Base-by-base conservation (phyloP, 2,797 vertebrate species). In the Champsocephalus esox region DNA sequence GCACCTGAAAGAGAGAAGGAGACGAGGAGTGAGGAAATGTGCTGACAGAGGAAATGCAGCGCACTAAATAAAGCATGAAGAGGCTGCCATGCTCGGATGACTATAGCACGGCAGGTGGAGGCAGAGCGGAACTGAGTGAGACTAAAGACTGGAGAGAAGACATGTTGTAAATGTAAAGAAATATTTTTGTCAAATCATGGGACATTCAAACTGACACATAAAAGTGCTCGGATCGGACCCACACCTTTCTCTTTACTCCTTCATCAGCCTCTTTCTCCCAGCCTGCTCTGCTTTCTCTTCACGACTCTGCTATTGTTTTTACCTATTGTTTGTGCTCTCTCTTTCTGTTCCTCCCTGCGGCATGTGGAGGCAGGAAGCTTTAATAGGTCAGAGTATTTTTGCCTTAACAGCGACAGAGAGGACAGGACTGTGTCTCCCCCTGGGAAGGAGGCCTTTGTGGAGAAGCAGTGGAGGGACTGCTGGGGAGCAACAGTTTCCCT, bases 1-100 rank as follows among this genome's bases (percentile, higher is more conserved):
- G 96, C 81, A 99, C 97, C 98, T 99, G 77, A 5, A 79, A 58
- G 43, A 67, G 4, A 65, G 8, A 21, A 50, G 24, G 55, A 32
- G 64, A 70, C 28, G 52, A 54, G 48, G 19, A 62, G 51, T 82
- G 50, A 82, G 71, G 56, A 51, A 56, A 69, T 54, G 4, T 57
- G 80, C 77, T 24, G 73, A 79, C 17, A 11, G 28, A 9, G 19
- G 16, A 64, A 62, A 76, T 9, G 12, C 49, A 32, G 38, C 38
- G 9, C 43, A 5, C 67, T 59, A 24, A 67, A 76, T 52, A 50
- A 44, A 66, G 65, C 43, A 65, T 16, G 66, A 72, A 48, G n/a
- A 70, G 48, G 60, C 46, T 46, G 76, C 34, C 21, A 3, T 58
- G 56, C 56, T 57, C 12, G 51, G 24, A 49, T 80, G 44, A 65